Evolutionary conservation across 1,140 invertebrate genomes (phyloP).

Genomic region (Nasonia vitripennis): DNA sequence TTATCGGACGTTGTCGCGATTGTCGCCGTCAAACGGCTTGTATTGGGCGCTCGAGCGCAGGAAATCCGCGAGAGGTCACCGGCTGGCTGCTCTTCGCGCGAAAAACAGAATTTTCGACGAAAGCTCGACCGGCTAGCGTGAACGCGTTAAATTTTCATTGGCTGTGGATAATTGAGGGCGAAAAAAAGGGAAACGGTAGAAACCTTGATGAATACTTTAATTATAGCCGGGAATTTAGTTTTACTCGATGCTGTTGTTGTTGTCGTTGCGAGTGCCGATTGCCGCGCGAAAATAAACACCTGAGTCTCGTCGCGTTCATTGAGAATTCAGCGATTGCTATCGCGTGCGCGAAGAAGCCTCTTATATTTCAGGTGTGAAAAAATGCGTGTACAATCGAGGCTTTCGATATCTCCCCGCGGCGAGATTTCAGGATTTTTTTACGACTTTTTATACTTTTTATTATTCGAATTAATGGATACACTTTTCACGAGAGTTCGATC

Average conservation of each 20-base stretch:
- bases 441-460: slow-evolving; percentile 36
- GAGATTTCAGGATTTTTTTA: slow-evolving; percentile 32
- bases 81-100: not conserved
- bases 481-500: slow-evolving; percentile 30
- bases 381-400: not conserved
- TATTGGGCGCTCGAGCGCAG: not conserved
- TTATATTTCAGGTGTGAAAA: not conserved
- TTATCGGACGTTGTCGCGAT: slow-evolving; percentile 37
- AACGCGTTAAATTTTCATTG: slow-evolving; percentile 36
- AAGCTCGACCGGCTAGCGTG: not conserved
- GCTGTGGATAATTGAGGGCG: slow-evolving; percentile 20
- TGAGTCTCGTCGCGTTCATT: not conserved
- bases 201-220: slow-evolving; percentile 45
- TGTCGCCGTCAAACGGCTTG: slow-evolving; percentile 33
- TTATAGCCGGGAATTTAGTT: slow-evolving; percentile 20
- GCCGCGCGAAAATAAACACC: not conserved
- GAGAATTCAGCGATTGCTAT: not conserved
- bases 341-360: no score
- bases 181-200: not conserved
- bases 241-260: not conserved
- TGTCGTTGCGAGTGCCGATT: not conserved
- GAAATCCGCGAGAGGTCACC: not conserved
- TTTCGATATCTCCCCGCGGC: not conserved
- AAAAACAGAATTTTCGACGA: not conserved
- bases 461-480: slow-evolving; percentile 40